A percentile compares a stretch with the other conserved stretches of the same genome.
Conservation (phyloP, 1,140 invertebrate genomes). For the Drosophila seguyi region DNA sequence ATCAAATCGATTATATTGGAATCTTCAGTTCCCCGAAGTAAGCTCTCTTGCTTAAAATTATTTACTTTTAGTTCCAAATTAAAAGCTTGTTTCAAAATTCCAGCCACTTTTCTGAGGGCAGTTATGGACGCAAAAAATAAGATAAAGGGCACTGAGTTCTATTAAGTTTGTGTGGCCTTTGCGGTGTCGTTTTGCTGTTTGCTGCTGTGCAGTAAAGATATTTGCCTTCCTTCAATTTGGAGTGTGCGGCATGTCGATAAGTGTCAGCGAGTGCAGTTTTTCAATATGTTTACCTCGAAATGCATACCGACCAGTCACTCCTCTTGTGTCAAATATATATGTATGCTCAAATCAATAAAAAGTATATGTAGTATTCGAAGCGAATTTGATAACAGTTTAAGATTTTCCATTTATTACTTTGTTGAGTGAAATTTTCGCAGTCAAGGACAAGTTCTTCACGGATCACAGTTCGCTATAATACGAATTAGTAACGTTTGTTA, state of each 20-base stretch:
- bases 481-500: too few relatives aligned
- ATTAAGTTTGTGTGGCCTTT: conserved; percentile 41
- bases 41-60: too few relatives aligned
- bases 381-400: too few relatives aligned
- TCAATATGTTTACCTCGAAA: conserved; percentile 40
- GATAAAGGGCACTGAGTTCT: conserved; percentile 38
- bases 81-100: neutral
- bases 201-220: conserved; percentile 55
- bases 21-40: too few relatives aligned
- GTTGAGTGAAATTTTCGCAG: too few relatives aligned
- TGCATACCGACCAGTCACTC: conserved; percentile 1
- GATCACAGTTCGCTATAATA: too few relatives aligned
- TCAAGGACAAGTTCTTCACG: too few relatives aligned
- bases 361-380: neutral
- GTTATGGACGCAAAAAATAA: neutral
- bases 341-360: conserved; percentile 60
- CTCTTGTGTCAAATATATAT: conserved; percentile 5
- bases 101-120: neutral
- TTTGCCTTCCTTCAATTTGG: conserved; percentile 71
- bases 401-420: neutral
- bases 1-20: too few relatives aligned
- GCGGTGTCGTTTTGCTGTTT: conserved; percentile 19
- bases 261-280: conserved; percentile 52
- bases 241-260: conserved; percentile 63
- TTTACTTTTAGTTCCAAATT: too few relatives aligned